These are phyloP conservation scores for Oreotrochilus melanogaster DNA, from an alignment of 2,113 vertebrate genomes.

Conservation along the genomic window DNA sequence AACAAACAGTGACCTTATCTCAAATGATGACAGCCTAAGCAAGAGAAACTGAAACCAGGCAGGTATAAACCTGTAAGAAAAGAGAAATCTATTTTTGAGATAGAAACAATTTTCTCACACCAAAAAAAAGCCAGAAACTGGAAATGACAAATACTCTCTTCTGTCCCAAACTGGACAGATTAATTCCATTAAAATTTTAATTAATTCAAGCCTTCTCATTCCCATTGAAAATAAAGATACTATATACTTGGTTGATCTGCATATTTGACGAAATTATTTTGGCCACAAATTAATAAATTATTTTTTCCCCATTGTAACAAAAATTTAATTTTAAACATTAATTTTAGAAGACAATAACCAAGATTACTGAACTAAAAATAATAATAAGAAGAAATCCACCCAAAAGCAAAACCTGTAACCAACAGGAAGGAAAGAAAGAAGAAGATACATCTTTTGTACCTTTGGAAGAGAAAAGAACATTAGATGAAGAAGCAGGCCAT, in stretches of 20 bases:
- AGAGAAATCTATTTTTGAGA: not conserved
- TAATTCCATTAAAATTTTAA: not conserved
- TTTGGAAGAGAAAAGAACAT: not conserved
- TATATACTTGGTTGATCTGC: not conserved
- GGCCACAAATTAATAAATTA: not conserved
- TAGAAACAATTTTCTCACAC: not conserved
- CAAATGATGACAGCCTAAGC: not conserved
- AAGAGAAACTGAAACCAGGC: not conserved
- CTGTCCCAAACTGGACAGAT: not conserved
- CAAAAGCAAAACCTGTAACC: not conserved
- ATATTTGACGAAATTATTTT: not conserved
- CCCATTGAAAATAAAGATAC: not conserved
- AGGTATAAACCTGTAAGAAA: not conserved
- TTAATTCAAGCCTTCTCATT: not conserved
- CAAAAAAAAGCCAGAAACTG: rapidly evolving
- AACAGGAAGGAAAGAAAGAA: not conserved
- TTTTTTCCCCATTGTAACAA: not conserved
- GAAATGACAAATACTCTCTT: not conserved
- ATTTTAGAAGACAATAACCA: not conserved
- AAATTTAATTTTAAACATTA: not conserved
- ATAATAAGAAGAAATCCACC: no score
- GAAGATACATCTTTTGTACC: rapidly evolving
- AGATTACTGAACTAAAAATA: not conserved
- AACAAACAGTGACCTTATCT: not conserved
- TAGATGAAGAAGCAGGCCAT: not conserved